These are phyloP conservation scores for Caenorhabditis plicata DNA, from an alignment of 2,888 invertebrate species.

Conservation along the genomic window DNA sequence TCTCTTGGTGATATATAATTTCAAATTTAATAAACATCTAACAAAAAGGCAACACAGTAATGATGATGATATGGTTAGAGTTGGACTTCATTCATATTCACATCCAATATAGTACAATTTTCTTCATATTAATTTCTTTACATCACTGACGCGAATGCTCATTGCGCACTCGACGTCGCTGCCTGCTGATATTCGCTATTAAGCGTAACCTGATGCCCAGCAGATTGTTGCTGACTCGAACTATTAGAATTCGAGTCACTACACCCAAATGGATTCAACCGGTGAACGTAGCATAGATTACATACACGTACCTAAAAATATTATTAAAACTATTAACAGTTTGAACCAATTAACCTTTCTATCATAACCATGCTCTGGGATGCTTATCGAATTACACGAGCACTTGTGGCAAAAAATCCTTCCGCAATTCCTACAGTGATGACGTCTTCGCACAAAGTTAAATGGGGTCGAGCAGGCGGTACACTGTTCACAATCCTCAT, in stretches of 20 bases:
- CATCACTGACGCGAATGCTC: too few species aligned
- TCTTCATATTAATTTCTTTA: too few species aligned
- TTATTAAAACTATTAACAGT: neutral
- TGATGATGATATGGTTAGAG: too few species aligned
- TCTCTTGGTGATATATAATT: too few species aligned
- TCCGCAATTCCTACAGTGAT: constrained; percentile 96
- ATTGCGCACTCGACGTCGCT: too few species aligned
- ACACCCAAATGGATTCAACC: constrained; percentile 59
- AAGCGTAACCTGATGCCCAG: too few species aligned
- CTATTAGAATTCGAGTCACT: constrained; percentile 18
- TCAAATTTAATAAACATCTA: too few species aligned
- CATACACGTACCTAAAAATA: constrained; percentile 61
- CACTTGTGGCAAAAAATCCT: constrained; percentile 64
- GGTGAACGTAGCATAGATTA: constrained; percentile 64
- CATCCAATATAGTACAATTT: too few species aligned
- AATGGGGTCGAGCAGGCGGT: constrained; percentile 89
- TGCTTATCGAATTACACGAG: constrained; percentile 54
- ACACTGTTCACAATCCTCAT: constrained; percentile 71
- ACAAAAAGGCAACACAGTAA: too few species aligned
- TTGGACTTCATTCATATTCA: too few species aligned
- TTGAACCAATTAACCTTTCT: constrained; percentile 37
- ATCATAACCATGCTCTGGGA: constrained; percentile 65
- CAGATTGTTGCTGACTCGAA: too few species aligned
- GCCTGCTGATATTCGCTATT: too few species aligned
- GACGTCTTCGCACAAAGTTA: constrained; percentile 89